Conservation (phyloP, 2,113 vertebrate genomes). For the Halcyon malimbica region DNA sequence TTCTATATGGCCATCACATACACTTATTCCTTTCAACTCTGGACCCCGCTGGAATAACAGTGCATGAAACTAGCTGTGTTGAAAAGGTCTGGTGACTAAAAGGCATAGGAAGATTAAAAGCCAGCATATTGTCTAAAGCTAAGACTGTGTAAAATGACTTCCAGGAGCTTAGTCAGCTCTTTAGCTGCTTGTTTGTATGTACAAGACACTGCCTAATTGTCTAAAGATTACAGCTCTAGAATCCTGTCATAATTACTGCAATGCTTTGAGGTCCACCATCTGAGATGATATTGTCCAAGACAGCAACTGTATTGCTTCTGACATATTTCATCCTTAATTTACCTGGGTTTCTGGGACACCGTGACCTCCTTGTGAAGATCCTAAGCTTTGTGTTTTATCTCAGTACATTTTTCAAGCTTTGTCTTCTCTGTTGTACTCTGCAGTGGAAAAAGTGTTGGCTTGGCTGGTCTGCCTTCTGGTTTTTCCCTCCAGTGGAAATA, state of each 20-base stretch:
- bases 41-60: background rate
- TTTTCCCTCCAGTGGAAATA: background rate
- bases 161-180: background rate
- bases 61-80: background rate
- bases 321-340: background rate
- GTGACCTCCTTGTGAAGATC: background rate
- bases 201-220: background rate
- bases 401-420: background rate
- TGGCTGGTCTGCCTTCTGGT: background rate
- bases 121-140: background rate
- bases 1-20: background rate
- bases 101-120: background rate
- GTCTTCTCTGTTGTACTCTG: background rate
- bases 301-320: background rate
- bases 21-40: background rate
- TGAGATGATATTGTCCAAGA: background rate
- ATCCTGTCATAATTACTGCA: background rate
- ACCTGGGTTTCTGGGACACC: background rate
- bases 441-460: background rate
- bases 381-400: background rate
- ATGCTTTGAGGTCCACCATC: background rate
- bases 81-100: background rate
- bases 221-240: background rate
- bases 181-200: background rate
- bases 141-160: background rate